Percentiles rank a stretch among this genome's conserved stretches.
These are phyloP conservation scores for Oreocharis arfaki DNA, from an alignment of 2,113 vertebrate species.

Conservation along the genomic window DNA sequence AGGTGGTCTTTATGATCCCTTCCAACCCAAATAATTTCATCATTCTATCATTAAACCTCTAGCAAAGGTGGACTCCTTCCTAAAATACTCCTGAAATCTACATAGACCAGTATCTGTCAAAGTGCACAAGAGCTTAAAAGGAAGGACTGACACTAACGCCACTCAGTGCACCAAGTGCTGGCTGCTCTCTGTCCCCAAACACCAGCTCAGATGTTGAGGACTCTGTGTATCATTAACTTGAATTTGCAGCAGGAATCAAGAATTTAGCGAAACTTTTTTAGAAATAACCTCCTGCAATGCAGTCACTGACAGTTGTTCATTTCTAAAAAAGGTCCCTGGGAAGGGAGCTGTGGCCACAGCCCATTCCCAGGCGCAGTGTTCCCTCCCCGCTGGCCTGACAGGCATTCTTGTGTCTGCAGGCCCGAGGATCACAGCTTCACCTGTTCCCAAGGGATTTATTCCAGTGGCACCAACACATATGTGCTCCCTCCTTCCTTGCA, in stretches of 20 bases:
- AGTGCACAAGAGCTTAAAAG: not conserved
- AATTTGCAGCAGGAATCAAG: not conserved
- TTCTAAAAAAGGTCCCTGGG: not conserved
- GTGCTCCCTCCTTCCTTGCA: not conserved
- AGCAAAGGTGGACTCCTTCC: not conserved
- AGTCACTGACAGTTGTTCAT: not conserved
- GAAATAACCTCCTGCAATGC: not conserved
- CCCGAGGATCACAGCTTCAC: not conserved
- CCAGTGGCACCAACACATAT: not conserved
- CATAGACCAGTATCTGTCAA: accelerated
- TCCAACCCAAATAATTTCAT: not conserved
- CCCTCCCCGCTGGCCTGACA: accelerated
- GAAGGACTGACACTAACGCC: not conserved
- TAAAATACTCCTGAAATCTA: not conserved
- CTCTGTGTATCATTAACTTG: not conserved
- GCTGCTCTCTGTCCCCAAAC: not conserved
- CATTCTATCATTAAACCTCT: not conserved
- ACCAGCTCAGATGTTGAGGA: not conserved
- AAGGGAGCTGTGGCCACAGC: not conserved
- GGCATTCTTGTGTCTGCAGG: not conserved
- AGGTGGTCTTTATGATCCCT: not conserved
- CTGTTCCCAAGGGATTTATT: not conserved
- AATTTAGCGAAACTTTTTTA: accelerated
- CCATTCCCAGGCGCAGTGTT: not conserved
- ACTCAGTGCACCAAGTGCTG: accelerated